These are phyloP conservation scores for Petrolisthes cinctipes DNA, from an alignment of 2,888 invertebrate genomes.

Conservation along the genomic window DNA sequence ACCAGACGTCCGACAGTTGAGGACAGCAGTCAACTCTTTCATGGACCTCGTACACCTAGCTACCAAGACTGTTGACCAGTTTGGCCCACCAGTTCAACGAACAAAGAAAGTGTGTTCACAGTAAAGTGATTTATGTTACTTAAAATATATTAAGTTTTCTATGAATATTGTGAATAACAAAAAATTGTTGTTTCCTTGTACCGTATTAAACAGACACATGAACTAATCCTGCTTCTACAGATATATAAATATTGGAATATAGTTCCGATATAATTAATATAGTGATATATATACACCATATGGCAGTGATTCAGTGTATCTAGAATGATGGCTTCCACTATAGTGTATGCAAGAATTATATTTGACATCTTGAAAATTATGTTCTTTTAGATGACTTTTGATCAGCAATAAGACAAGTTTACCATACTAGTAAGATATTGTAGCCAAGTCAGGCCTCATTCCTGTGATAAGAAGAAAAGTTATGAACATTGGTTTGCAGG, in stretches of 20 bases:
- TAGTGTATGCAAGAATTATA: neutral
- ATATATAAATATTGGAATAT: neutral
- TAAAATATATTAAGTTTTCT: neutral
- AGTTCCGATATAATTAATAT: neutral
- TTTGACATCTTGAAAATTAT: neutral
- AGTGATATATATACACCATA: no score
- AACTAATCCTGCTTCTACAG: neutral
- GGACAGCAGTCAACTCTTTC: slow-evolving; percentile 84
- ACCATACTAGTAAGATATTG: no score
- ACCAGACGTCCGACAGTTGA: slow-evolving; percentile 78
- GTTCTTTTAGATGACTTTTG: neutral
- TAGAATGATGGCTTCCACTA: no score
- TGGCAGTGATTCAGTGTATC: no score
- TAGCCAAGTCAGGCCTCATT: no score
- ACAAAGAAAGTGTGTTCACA: slow-evolving; percentile 46
- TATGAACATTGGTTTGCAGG: neutral
- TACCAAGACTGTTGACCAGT: slow-evolving; percentile 80
- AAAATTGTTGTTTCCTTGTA: neutral
- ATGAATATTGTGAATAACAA: neutral
- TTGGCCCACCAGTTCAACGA: slow-evolving; percentile 71
- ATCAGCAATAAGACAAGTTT: neutral
- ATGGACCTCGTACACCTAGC: slow-evolving; percentile 84
- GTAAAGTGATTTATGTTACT: neutral
- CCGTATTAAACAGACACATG: neutral
- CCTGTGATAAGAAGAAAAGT: neutral